A percentile compares a stretch with the other conserved stretches of the same genome.
Evolutionary conservation across 2,113 vertebrate genomes (phyloP).

Genomic region (Tricholaema leucomelas): DNA sequence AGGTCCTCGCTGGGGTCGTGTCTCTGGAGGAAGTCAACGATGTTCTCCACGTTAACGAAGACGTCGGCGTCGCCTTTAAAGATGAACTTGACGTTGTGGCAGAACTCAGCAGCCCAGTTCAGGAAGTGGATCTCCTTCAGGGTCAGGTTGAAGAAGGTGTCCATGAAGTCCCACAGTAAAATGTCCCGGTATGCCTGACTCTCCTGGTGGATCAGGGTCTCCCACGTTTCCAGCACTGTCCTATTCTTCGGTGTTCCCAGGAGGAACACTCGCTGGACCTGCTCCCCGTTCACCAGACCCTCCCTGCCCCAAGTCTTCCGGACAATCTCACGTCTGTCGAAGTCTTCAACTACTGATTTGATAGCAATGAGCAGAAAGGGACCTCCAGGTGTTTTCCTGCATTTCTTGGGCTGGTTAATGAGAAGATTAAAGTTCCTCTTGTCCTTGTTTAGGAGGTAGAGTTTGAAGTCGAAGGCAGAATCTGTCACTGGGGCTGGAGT

Average conservation of each 20-base stretch:
- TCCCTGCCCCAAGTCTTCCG: constrained; percentile 94
- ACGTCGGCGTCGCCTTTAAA: constrained; percentile 95
- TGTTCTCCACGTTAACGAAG: constrained; percentile 93
- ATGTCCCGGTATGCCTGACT: constrained; percentile 85
- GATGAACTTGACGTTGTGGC: constrained; percentile 84
- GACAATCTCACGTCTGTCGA: constrained; percentile 93
- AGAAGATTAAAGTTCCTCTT: constrained; percentile 87
- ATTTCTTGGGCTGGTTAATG: constrained; percentile 92
- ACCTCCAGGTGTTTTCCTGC: constrained; percentile 47
- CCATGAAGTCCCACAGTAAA: constrained; percentile 94
- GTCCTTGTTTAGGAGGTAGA: constrained; percentile 89
- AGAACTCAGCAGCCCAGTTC: constrained; percentile 88
- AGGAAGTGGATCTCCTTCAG: constrained; percentile 97
- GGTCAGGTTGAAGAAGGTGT: constrained; percentile 98
- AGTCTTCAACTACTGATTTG: constrained; percentile 89
- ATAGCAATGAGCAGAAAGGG: constrained; percentile 91
- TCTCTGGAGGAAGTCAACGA: constrained; percentile 85
- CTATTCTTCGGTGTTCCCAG: constrained; percentile 86
- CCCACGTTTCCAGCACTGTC: constrained; percentile 82
- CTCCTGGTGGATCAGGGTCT: constrained; percentile 87
- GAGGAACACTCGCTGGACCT: constrained; percentile 87
- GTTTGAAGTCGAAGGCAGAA: constrained; percentile 86
- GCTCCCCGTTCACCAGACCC: constrained; percentile 72
- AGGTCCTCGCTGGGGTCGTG: constrained; percentile 77
- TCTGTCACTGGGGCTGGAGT: background rate